These are phyloP conservation scores for Drosophila nebulosa DNA, from an alignment of 1,140 invertebrate genomes.

Conservation along the genomic window DNA sequence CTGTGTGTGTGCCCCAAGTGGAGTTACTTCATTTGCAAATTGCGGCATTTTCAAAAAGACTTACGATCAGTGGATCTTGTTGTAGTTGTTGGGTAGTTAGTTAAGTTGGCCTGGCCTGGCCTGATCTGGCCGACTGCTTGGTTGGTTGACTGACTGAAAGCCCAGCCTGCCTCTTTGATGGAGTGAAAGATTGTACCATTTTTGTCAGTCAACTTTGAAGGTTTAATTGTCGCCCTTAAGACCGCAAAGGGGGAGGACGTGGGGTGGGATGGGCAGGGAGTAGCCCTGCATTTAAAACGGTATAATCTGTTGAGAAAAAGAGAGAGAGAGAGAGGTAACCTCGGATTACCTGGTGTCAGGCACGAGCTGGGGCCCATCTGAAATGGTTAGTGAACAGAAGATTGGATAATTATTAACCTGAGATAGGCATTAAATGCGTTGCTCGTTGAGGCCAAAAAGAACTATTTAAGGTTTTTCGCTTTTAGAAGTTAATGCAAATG, in stretches of 20 bases:
- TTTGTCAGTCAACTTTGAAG: constrained; percentile 50
- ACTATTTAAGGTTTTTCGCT: background rate
- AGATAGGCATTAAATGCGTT: background rate
- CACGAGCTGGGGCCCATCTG: background rate
- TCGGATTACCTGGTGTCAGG: background rate
- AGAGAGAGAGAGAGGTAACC: too few species aligned
- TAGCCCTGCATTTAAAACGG: constrained; percentile 13
- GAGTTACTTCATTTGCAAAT: constrained; percentile 68
- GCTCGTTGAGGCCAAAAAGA: background rate
- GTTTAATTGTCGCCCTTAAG: constrained; percentile 48
- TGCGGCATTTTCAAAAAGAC: constrained; percentile 59
- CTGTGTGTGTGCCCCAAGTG: constrained; percentile 23
- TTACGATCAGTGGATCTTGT: background rate
- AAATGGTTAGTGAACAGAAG: background rate
- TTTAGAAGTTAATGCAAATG: background rate
- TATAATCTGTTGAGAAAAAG: constrained; percentile 3
- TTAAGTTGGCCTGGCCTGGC: too few species aligned
- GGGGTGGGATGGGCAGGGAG: background rate
- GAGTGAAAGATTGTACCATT: constrained; percentile 57
- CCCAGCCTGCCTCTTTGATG: background rate
- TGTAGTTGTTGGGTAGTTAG: background rate
- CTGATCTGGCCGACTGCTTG: background rate
- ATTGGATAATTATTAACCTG: background rate
- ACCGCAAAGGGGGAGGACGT: background rate
- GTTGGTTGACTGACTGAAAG: background rate